Percentiles rank a stretch among this genome's conserved stretches.
Conservation (phyloP, 2,113 vertebrate genomes). For the Anolis sagrei region DNA sequence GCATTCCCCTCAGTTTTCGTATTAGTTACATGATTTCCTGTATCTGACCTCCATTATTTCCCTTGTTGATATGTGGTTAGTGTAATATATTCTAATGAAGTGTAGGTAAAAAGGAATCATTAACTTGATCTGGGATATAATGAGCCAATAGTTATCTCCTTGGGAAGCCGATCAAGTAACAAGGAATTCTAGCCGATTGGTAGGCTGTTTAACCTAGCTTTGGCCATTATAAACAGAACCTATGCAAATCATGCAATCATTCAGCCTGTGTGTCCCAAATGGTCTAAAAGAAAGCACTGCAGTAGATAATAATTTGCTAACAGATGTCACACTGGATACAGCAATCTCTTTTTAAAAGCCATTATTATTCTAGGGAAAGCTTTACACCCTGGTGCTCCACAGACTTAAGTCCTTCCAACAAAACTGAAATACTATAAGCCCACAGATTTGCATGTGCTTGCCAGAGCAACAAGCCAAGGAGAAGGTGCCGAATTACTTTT, state of each 20-base stretch:
- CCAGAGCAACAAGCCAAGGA: conserved; percentile 19
- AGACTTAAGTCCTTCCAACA: conserved; percentile 54
- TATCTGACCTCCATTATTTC: conserved; percentile 58
- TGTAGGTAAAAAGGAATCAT: conserved; percentile 30
- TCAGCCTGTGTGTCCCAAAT: conserved; percentile 9
- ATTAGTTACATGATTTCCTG: conserved; percentile 46
- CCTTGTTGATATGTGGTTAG: conserved; percentile 44
- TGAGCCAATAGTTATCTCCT: conserved; percentile 43
- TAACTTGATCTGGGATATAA: conserved; percentile 8
- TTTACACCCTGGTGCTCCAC: conserved; percentile 51
- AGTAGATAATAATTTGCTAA: conserved; percentile 43
- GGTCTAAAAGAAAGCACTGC: not conserved
- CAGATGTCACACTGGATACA: conserved; percentile 44
- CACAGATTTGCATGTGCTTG: conserved; percentile 40
- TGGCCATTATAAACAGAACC: conserved; percentile 17
- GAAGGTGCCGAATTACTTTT: conserved; percentile 23
- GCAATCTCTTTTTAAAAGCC: not conserved
- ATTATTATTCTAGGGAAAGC: conserved; percentile 39
- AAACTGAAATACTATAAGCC: conserved; percentile 45
- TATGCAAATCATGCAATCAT: conserved; percentile 12
- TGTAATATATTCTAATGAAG: conserved; percentile 50
- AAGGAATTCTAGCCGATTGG: conserved; percentile 23
- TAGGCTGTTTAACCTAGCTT: not conserved
- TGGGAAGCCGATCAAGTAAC: not conserved
- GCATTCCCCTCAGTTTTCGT: conserved; percentile 43